These are phyloP conservation scores for Aquila chrysaetos DNA, from an alignment of 2,797 vertebrate genomes.

Conservation along the genomic window DNA sequence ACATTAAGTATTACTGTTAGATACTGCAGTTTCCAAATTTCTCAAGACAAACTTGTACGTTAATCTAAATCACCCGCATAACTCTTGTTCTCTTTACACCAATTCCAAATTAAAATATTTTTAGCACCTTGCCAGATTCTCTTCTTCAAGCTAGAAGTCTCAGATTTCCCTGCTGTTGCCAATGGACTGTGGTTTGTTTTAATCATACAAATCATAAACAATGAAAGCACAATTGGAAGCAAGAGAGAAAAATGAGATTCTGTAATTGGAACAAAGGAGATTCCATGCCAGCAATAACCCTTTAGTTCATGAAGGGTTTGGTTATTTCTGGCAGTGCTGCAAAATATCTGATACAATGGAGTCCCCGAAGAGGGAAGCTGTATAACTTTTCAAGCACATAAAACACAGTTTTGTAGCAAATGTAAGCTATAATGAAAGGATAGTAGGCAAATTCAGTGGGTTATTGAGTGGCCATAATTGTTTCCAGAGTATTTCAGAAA, in stretches of 20 bases:
- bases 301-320: constrained; percentile 10
- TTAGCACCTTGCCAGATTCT: constrained; percentile 37
- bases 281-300: constrained; percentile 49
- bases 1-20: neutral
- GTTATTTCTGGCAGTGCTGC: constrained; percentile 43
- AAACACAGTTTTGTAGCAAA: constrained; percentile 43
- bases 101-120: constrained; percentile 27
- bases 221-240: constrained; percentile 21
- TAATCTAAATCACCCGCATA: neutral
- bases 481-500: constrained; percentile 40
- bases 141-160: neutral
- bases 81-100: neutral
- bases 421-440: neutral
- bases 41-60: neutral
- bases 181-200: neutral
- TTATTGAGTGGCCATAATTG: neutral
- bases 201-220: constrained; percentile 50
- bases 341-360: constrained; percentile 27
- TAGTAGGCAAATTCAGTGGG: neutral
- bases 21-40: neutral
- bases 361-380: neutral
- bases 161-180: constrained; percentile 48
- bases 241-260: constrained; percentile 52
- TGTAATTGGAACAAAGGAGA: constrained; percentile 49
- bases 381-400: constrained; percentile 25